A percentile compares a stretch with the other conserved stretches of the same genome.
These are phyloP conservation scores for Metalampra italica DNA, from an alignment of 2,888 invertebrate genomes.

Conservation along the genomic window DNA sequence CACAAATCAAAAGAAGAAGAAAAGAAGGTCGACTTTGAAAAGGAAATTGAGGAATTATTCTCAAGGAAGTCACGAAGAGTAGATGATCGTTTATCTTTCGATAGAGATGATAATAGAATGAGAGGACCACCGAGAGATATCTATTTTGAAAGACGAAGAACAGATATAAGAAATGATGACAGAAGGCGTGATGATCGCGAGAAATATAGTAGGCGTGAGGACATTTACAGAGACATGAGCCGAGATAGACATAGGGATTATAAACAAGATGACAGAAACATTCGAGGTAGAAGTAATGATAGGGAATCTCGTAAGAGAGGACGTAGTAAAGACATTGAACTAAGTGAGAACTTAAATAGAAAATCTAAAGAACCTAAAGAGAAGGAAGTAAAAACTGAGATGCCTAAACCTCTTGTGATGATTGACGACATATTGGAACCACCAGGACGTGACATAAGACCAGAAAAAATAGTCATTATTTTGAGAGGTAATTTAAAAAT, in stretches of 20 bases:
- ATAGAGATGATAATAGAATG: constrained; percentile 20
- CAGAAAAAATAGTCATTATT: constrained; percentile 90
- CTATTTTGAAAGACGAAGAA: constrained; percentile 27
- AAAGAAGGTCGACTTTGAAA: constrained; percentile 55
- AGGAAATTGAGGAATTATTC: constrained; percentile 57
- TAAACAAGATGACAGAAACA: constrained; percentile 29
- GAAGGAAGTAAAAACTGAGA: constrained; percentile 19
- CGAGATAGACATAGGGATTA: constrained; percentile 26
- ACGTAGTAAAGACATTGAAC: constrained; percentile 49
- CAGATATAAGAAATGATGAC: constrained; percentile 31
- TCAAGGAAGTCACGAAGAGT: constrained; percentile 38
- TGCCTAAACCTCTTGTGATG: constrained; percentile 69
- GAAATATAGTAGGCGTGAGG: constrained; percentile 18
- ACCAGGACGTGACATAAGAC: constrained; percentile 89
- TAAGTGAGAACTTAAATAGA: constrained; percentile 32
- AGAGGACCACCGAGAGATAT: constrained; percentile 21
- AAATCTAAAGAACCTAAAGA: constrained; percentile 43
- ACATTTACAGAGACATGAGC: constrained; percentile 10
- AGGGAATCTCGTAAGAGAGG: constrained; percentile 53
- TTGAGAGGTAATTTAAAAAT: constrained; percentile 83
- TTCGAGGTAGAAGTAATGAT: constrained; percentile 50
- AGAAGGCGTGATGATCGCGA: constrained; percentile 42
- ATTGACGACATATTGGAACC: constrained; percentile 90
- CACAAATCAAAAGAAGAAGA: constrained; percentile 77
- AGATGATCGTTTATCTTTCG: constrained; percentile 8